Conservation (phyloP, 2,113 vertebrate species). For the Ceratotherium simum region DNA sequence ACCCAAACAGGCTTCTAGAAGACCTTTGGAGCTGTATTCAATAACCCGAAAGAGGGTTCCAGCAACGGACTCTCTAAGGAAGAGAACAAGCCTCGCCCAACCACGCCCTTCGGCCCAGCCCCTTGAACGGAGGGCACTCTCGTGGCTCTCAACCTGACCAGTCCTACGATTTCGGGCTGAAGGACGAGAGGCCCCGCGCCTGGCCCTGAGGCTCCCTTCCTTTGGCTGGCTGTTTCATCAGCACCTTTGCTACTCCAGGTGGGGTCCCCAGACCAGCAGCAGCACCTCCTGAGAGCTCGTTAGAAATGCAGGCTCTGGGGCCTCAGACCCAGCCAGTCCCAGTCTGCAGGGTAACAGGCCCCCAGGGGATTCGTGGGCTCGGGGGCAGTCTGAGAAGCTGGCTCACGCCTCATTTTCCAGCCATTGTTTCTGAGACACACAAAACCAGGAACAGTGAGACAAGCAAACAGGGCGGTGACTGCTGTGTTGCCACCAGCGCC, state of each 20-base stretch:
- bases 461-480: too few species aligned
- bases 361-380: background rate
- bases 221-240: background rate
- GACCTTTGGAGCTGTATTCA: background rate
- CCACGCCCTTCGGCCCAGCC: background rate
- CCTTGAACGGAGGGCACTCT: background rate
- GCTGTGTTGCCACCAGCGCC: accelerated
- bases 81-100: too few species aligned
- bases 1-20: background rate
- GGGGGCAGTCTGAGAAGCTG: background rate
- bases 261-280: background rate
- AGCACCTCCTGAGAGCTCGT: background rate
- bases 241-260: too few species aligned
- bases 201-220: background rate
- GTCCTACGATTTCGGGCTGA: background rate
- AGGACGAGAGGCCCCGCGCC: background rate
- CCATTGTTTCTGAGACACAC: background rate
- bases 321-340: background rate
- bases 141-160: background rate
- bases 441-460: background rate
- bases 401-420: background rate
- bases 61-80: accelerated
- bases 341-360: background rate
- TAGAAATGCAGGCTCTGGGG: background rate
- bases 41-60: background rate